Evolutionary conservation across 2,113 vertebrate genomes (phyloP), one percentile per base, ranked within the genome.

Genomic region (Calyptomena viridis): DNA sequence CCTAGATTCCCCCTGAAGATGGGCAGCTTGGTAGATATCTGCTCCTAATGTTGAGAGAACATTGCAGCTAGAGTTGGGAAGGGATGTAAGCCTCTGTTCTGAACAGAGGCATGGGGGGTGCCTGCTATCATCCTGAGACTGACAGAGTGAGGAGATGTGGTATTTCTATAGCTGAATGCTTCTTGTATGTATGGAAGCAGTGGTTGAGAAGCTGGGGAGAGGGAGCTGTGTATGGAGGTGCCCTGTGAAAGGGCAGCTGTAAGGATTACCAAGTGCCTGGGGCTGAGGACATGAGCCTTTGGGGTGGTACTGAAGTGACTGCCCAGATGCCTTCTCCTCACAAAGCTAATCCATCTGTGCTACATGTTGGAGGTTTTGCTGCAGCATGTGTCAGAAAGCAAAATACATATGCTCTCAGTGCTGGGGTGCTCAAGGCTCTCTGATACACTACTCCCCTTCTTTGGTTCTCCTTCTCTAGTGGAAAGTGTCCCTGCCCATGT

Each of bases 261-360:
- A 31, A 86, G 31, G 31, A 17, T 81, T 80, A 8, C 27, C 18
- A 21, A 3, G 31, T n/a, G 35, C 31, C 10, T 44, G 22, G 11
- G 47, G 14, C 58, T 86, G 49, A 50, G 59, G 33, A 50, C 31
- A 42, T 40, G 23, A 35, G 18, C 25, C 39, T 77, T 72, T 62
- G 59, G n/a, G 20, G 25, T 87, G n/a, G 23, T 53, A 40, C 40
- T 84, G 71, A 53, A 40, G 8, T 20, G 31, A 19, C n/a, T 85
- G 62, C 30, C 27, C 24, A 25, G 14, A 1, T 42, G 12, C 49
- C 5, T 0, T 47, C 47, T 62, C 67, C 59, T 81, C 33, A 14
- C 28, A 79, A 7, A 2, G 0, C 8, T 21, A 5, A 16, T 24
- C 84, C 1, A 1, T 76, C 25, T 1, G 0, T 58, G 37, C 53